phyloP scores from a whole-genome alignment of 2,113 vertebrate genomes.

The Eclectus roratus region DNA sequence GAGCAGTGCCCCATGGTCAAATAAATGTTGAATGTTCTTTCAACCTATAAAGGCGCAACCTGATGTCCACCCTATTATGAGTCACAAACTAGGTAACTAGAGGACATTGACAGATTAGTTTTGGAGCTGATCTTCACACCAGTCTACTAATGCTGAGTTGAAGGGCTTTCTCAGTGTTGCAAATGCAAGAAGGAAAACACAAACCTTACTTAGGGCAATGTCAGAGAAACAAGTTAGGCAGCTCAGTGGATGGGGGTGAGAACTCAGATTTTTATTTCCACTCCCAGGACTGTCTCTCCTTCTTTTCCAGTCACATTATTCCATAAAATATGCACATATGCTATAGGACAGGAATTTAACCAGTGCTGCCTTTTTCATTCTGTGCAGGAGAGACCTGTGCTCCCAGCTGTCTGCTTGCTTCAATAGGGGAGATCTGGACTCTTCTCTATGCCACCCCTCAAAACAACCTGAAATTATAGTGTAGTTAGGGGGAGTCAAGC shows the following conservation, averaged over 20 bases:
- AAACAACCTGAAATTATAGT: background rate
- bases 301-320: background rate
- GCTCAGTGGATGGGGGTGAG: background rate
- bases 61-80: no score
- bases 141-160: background rate
- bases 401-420: background rate
- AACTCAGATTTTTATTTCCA: background rate
- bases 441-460: background rate
- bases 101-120: background rate
- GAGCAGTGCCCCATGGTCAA: rapidly evolving
- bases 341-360: background rate
- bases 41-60: background rate
- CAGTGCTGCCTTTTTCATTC: background rate
- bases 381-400: background rate
- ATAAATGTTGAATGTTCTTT: background rate
- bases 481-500: background rate
- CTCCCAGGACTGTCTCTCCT: background rate
- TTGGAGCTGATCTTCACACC: background rate
- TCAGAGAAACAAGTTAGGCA: background rate
- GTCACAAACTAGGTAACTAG: background rate
- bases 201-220: background rate
- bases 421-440: background rate
- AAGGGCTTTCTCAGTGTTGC: background rate
- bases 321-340: background rate
- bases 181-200: background rate